Percentiles rank a stretch among this genome's conserved stretches.
These are phyloP conservation scores for Chloroceryle aenea DNA, from an alignment of 2,113 vertebrate genomes.

Conservation along the genomic window DNA sequence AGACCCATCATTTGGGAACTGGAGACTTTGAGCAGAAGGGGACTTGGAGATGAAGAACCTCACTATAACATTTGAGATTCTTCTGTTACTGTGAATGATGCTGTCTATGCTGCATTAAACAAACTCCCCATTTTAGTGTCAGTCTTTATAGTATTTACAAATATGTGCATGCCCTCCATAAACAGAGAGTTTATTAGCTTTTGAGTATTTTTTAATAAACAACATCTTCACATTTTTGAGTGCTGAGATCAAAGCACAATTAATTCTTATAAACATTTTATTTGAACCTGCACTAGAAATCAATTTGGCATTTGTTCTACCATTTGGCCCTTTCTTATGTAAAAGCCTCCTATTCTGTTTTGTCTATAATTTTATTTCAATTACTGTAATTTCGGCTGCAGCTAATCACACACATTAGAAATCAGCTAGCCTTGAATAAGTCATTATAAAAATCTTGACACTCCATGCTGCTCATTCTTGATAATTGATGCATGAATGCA, in stretches of 20 bases:
- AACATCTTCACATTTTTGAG: background rate
- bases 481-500: background rate
- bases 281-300: background rate
- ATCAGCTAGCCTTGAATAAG: background rate
- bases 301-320: background rate
- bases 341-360: background rate
- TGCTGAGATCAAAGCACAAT: background rate
- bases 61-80: background rate
- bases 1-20: background rate
- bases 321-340: background rate
- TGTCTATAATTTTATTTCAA: background rate
- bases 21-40: background rate
- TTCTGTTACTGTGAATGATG: background rate
- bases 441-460: background rate
- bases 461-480: background rate
- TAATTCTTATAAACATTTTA: background rate
- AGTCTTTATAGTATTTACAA: background rate
- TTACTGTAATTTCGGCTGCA: conserved; percentile 26
- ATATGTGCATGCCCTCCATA: background rate
- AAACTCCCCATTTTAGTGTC: background rate
- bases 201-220: conserved; percentile 12
- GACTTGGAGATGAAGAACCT: background rate
- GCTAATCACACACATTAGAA: conserved; percentile 32
- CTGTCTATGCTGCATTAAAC: background rate
- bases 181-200: background rate